Percentiles rank a stretch among this genome's conserved stretches.
These are phyloP conservation scores for Chaetodon trifasciatus DNA, from an alignment of 2,797 vertebrate species.

Conservation along the genomic window DNA sequence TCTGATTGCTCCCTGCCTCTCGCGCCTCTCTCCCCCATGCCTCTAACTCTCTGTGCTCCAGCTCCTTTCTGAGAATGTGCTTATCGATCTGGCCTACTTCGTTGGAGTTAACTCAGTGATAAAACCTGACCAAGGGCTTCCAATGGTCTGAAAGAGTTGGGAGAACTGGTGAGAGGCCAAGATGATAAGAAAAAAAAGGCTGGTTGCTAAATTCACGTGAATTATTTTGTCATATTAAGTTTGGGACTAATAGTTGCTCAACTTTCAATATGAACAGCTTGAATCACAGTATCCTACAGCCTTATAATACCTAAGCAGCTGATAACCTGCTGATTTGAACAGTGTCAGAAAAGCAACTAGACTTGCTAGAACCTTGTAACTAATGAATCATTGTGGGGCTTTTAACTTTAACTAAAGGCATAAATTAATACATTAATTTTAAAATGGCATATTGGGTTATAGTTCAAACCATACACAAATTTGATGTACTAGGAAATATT, in stretches of 20 bases:
- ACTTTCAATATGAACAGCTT: constrained; percentile 32
- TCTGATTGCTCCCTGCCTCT: constrained; percentile 93
- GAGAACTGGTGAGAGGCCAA: constrained; percentile 67
- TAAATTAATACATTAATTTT: not conserved
- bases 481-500: not conserved
- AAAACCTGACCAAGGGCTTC: constrained; percentile 90
- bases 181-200: constrained; percentile 15
- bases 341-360: not conserved
- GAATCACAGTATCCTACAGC: not conserved
- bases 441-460: not conserved
- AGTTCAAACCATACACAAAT: not conserved
- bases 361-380: not conserved
- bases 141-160: constrained; percentile 84
- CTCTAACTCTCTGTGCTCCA: constrained; percentile 78
- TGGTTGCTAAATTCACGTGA: not conserved
- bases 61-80: constrained; percentile 90
- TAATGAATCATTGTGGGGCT: not conserved
- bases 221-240: constrained; percentile 11
- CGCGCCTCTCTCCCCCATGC: constrained; percentile 71
- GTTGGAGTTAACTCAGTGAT: constrained; percentile 93
- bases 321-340: constrained; percentile 18
- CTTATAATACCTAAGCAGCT: not conserved
- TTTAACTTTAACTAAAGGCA: not conserved
- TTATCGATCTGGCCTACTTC: constrained; percentile 95
- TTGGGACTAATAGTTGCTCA: constrained; percentile 4